Evolutionary conservation across 37 sponge, comb jelly and placozoan species (phyloP), one percentile per base, ranked within the genome.

Genomic region (Aplysina aerophoba): DNA sequence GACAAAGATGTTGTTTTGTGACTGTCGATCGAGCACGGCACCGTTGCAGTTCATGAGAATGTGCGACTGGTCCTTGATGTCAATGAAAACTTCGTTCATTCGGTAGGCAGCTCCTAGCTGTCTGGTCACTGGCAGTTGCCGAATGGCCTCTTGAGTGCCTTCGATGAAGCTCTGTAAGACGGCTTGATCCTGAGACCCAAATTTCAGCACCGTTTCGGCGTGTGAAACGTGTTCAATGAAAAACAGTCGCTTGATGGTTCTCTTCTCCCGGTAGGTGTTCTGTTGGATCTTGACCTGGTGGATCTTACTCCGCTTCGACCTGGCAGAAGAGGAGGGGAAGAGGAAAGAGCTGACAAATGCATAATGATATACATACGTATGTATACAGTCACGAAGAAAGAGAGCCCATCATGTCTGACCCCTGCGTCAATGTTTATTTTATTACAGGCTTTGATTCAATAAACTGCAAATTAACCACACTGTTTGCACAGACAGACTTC

Each of bases 41-140:
- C 95, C 95, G 78, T 95, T 90, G 61, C 95, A 92, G 83, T 92
- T 95, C 95, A 95, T 95, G 75, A 95, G 68, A 30, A 95, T 95
- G 36, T 90, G 82, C 0, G 92, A 87, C 44, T 82, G 55, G 59
- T 95, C 95, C 77, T 92, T 92, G 63, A 95, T 87, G 71, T 95
- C 95, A 17, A 95, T 66, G 75, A 95, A 95, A 38, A 95, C 93
- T 79, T 95, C 95, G 78, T 95, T 95, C 75, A 90, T 88, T 20
- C 83, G 54, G 84, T 95, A 95, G 24, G 95, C 92, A 53, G 88
- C 92, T 17, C 92, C 93, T 41, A 50, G 77, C 2, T 89, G 83
- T 31, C 95, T 63, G 22, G 88, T 90, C 36, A 95, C 88, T 0
- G 95, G 95, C 25, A 95, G 84, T 74, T 88, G 88, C 16, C 92